Evolutionary conservation across 1,140 invertebrate species (phyloP).

Genomic region (Ephestia elutella): DNA sequence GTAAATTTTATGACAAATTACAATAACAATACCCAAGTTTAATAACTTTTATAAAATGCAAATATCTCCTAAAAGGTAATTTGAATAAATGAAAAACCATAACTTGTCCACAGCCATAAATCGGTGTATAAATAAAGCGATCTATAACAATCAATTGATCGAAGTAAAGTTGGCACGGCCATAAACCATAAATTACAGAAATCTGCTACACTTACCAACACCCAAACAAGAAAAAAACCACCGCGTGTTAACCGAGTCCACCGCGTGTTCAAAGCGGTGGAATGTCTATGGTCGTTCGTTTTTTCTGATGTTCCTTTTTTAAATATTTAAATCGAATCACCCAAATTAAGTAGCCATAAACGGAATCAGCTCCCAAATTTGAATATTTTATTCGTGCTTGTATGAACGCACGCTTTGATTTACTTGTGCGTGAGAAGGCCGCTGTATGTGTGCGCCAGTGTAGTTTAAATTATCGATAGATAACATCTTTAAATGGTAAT

Average conservation of each 20-base stretch:
- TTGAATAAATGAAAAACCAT: constrained; percentile 1
- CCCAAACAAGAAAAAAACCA: constrained; percentile 1
- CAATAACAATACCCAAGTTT: not conserved
- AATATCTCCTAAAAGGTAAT: not conserved
- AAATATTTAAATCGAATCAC: constrained; percentile 72
- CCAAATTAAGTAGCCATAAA: constrained; percentile 75
- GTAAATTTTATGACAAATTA: no score
- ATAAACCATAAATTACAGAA: constrained; percentile 11
- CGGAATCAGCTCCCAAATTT: constrained; percentile 74
- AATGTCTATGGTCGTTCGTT: constrained; percentile 55
- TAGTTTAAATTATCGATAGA: constrained; percentile 18
- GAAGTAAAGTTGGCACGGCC: constrained; percentile 2
- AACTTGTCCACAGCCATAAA: not conserved
- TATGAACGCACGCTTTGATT: constrained; percentile 59
- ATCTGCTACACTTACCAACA: constrained; percentile 4
- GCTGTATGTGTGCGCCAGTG: constrained; percentile 15
- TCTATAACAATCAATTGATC: constrained; percentile 11
- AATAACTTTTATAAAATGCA: not conserved
- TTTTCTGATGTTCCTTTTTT: constrained; percentile 52
- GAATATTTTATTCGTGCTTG: constrained; percentile 68
- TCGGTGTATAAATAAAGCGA: not conserved
- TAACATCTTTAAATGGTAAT: constrained; percentile 6
- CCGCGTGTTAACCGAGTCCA: constrained; percentile 7
- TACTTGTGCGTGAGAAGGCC: constrained; percentile 36
- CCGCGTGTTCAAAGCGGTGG: constrained; percentile 19